These are phyloP conservation scores for Beris chalybata DNA, from an alignment of 2,888 invertebrate genomes.

Conservation along the genomic window DNA sequence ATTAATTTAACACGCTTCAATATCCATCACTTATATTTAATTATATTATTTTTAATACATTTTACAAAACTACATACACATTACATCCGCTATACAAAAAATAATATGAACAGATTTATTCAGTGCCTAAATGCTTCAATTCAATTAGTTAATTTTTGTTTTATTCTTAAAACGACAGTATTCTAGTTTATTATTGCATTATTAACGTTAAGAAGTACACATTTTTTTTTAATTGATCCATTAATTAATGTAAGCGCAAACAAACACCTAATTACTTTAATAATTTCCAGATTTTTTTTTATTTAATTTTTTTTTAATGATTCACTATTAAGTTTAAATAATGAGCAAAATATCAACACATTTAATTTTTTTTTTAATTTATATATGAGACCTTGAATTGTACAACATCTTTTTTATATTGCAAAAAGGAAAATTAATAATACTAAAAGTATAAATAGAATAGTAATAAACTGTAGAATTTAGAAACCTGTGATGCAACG, in stretches of 20 bases:
- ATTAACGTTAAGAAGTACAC: neutral
- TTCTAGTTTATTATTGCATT: neutral
- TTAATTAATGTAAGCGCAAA: no score
- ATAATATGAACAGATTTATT: neutral
- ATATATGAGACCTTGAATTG: neutral
- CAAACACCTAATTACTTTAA: neutral
- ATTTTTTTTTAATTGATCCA: neutral
- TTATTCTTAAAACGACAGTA: neutral
- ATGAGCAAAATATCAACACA: neutral
- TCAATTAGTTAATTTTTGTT: neutral
- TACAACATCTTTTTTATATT: constrained; percentile 3
- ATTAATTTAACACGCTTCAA: no score
- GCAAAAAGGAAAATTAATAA: constrained; percentile 3
- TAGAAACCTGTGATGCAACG: constrained; percentile 8
- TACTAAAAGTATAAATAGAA: neutral
- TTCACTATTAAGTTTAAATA: neutral
- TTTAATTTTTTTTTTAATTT: neutral
- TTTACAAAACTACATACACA: no score
- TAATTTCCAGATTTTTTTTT: neutral
- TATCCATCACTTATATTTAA: no score
- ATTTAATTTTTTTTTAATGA: neutral
- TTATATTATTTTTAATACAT: no score
- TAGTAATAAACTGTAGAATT: constrained; percentile 2
- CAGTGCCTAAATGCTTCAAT: no score
- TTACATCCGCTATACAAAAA: neutral